Base-by-base conservation (phyloP, 2,113 vertebrate genomes). In the Toxotes chatareus region DNA sequence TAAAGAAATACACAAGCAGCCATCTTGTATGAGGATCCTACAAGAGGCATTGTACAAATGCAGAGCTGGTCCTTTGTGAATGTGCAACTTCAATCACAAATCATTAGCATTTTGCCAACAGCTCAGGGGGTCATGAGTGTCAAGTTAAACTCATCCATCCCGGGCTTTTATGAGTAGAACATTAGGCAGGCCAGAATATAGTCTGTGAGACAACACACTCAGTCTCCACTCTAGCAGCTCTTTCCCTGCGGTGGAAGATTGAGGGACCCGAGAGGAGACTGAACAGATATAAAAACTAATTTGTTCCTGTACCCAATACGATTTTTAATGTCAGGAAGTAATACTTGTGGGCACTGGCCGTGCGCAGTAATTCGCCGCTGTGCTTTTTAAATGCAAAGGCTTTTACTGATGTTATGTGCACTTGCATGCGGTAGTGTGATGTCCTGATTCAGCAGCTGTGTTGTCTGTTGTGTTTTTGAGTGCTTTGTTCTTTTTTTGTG, bases 261-360 rank as follows among this genome's bases (percentile, higher is more conserved):
- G 83, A 85, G 21, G 65, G 44, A 81, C 83, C 77, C 31, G 11
- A 80, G 76, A 85, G 70, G 85, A 84, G 65, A 44, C 47, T 40
- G 72, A 85, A 80, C 73, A 82, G 83, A 89, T 90, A 86, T 85
- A 84, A 90, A 88, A 88, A 85, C 73, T 57, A 71, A 91, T 88
- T 90, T 89, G 60, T 82, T 93, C 65, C 78, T 83, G 75, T 78
- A 89, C 70, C 67, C 77, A 83, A 40, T 81, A 73, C 16, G 19
- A 80, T 78, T 88, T 90, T 87, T 74, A 86, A 85, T 90, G 81
- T 65, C 73, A 55, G 74, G 76, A 91, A 88, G 78, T 86, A 74
- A 86, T 91, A 76, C 73, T 69, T 61, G 10, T 56, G 56, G 55
- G 55, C 66, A 72, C 73, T 71, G 76, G 57, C 36, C 9, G 10